Percentiles rank a stretch among this genome's conserved stretches.
Conservation (phyloP, 1,140 invertebrate genomes). For the Drosophila athabasca region DNA sequence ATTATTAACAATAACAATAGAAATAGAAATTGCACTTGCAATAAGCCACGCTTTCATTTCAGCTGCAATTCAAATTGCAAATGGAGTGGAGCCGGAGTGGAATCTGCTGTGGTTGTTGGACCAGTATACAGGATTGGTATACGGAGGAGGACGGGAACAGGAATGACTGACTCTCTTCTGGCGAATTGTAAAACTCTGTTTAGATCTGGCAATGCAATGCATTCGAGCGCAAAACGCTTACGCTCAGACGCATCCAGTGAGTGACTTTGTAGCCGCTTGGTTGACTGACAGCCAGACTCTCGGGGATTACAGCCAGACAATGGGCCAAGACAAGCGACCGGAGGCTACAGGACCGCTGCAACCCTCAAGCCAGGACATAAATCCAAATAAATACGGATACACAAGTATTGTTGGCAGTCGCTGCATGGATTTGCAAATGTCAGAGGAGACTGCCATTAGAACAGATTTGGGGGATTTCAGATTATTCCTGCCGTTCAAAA, state of each 20-base stretch:
- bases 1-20: constrained; percentile 80
- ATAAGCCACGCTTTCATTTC: constrained; percentile 48
- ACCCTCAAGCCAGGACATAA: constrained; percentile 48
- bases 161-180: not conserved
- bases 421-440: constrained; percentile 49
- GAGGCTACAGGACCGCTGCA: not conserved
- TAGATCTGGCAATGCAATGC: constrained; percentile 48
- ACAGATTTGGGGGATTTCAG: constrained; percentile 25
- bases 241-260: constrained; percentile 70
- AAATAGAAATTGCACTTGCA: constrained; percentile 34
- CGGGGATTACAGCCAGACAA: constrained; percentile 62
- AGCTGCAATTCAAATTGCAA: constrained; percentile 38
- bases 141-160: no score
- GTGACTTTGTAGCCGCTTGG: constrained; percentile 57
- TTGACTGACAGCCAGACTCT: constrained; percentile 25
- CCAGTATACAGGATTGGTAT: no score
- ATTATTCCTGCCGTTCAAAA: not conserved
- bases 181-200: constrained; percentile 57
- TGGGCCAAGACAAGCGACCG: constrained; percentile 13
- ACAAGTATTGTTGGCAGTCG: constrained; percentile 31
- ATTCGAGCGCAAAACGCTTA: constrained; percentile 67
- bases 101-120: no score
- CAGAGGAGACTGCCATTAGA: constrained; percentile 14
- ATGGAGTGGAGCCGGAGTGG: constrained; percentile 10
- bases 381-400: constrained; percentile 68